Percentiles rank a stretch among this genome's conserved stretches.
phyloP scores from a whole-genome alignment of 2,888 invertebrate genomes.

The Harmothoe impar region DNA sequence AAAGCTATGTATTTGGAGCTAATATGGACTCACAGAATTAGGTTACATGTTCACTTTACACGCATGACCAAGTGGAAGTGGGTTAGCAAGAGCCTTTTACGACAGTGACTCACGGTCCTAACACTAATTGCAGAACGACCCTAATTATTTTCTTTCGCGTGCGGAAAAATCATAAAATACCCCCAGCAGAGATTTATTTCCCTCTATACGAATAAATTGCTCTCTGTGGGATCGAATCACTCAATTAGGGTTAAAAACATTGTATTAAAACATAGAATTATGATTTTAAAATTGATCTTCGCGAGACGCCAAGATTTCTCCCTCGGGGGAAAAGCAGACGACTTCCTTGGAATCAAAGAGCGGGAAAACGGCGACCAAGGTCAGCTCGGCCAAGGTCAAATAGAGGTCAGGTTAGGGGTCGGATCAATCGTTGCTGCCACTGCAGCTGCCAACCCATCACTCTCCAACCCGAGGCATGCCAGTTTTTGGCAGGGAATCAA shows the following conservation, averaged over 20 bases:
- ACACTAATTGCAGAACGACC: background rate
- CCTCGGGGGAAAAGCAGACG: background rate
- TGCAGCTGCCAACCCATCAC: slow-evolving; percentile 18
- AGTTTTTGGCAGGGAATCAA: background rate
- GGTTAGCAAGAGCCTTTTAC: background rate
- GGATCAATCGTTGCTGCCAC: background rate
- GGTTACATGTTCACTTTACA: too few species aligned
- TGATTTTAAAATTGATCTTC: too few species aligned
- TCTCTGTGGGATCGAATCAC: background rate
- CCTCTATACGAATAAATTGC: background rate
- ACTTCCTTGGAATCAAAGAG: background rate
- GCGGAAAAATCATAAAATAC: background rate
- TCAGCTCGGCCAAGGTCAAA: background rate
- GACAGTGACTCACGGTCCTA: background rate
- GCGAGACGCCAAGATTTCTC: too few species aligned
- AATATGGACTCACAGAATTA: too few species aligned
- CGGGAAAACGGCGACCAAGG: slow-evolving; percentile 6
- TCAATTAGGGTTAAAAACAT: background rate
- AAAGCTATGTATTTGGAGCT: too few species aligned
- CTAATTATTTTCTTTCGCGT: slow-evolving; percentile 13
- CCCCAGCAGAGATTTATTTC: slow-evolving; percentile 12
- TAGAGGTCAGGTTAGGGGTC: slow-evolving; percentile 6
- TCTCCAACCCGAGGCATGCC: background rate
- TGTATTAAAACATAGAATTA: background rate
- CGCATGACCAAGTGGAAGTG: background rate